Conservation (phyloP, 2,113 vertebrate genomes). For the Nycticorax nycticorax region DNA sequence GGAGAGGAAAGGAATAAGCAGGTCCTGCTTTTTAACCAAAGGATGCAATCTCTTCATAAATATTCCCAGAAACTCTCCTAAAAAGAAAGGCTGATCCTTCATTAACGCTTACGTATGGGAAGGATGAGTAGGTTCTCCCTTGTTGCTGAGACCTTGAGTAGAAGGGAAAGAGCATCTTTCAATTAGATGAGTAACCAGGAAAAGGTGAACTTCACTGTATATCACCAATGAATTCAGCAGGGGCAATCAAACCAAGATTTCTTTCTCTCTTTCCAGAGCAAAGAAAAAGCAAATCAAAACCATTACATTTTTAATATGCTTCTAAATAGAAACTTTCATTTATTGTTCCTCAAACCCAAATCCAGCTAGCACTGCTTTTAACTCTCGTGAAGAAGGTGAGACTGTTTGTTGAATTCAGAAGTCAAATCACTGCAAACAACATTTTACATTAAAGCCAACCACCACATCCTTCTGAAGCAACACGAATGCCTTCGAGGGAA, state of each 20-base stretch:
- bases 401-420: neutral
- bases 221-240: neutral
- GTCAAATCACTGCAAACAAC: neutral
- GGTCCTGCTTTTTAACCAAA: neutral
- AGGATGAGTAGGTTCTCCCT: neutral
- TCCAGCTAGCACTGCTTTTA: neutral
- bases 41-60: neutral
- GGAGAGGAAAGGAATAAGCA: neutral
- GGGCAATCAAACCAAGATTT: neutral
- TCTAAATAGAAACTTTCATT: neutral
- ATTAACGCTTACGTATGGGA: neutral
- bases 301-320: neutral
- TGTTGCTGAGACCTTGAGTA: neutral
- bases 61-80: neutral
- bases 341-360: neutral
- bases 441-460: conserved; percentile 7
- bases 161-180: neutral
- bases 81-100: neutral
- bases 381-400: neutral
- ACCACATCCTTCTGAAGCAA: conserved; percentile 28
- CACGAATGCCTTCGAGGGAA: neutral
- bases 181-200: neutral
- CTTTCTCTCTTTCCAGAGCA: neutral
- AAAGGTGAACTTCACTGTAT: neutral
- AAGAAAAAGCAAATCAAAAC: neutral